A percentile compares a stretch with the other conserved stretches of the same genome.
Conservation (phyloP, 2,888 invertebrate genomes). For the Ennomos quercinarius region DNA sequence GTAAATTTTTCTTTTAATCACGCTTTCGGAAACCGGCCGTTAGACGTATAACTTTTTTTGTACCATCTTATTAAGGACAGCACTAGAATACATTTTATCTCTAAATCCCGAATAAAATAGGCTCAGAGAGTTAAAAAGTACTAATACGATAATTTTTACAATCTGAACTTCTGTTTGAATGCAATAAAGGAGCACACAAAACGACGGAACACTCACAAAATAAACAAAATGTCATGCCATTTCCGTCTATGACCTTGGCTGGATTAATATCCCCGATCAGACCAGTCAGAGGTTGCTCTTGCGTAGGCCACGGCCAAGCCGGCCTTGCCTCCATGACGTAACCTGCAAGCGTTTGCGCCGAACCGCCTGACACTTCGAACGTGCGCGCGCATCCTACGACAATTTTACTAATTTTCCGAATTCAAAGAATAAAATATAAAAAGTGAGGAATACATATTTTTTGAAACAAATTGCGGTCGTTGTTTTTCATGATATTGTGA, state of each 20-base stretch:
- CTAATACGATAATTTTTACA: too few relatives aligned
- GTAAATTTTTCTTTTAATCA: too few relatives aligned
- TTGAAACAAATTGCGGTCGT: conserved; percentile 1
- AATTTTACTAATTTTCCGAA: conserved; percentile 26
- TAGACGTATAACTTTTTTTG: too few relatives aligned
- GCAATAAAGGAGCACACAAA: conserved; percentile 6
- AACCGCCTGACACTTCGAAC: conserved; percentile 58
- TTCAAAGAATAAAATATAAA: conserved; percentile 12
- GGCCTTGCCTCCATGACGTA: conserved; percentile 73
- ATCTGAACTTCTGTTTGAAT: too few relatives aligned
- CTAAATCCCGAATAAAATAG: too few relatives aligned
- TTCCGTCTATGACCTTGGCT: conserved; percentile 59
- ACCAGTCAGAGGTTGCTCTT: conserved; percentile 59
- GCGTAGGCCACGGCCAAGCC: conserved; percentile 39
- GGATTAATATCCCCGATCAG: conserved; percentile 63
- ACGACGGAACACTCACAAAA: conserved; percentile 42
- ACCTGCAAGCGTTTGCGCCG: conserved; percentile 57
- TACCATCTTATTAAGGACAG: too few relatives aligned
- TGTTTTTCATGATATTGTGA: conserved; percentile 2
- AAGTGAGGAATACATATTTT: background rate
- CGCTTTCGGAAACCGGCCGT: too few relatives aligned
- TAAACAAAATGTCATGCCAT: conserved; percentile 48
- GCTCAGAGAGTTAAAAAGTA: too few relatives aligned
- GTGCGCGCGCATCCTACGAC: conserved; percentile 63
- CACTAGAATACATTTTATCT: too few relatives aligned